Evolutionary conservation across 1,140 invertebrate species (phyloP), one percentile per base, ranked within the genome.

Genomic region (Nomia melanderi): DNA sequence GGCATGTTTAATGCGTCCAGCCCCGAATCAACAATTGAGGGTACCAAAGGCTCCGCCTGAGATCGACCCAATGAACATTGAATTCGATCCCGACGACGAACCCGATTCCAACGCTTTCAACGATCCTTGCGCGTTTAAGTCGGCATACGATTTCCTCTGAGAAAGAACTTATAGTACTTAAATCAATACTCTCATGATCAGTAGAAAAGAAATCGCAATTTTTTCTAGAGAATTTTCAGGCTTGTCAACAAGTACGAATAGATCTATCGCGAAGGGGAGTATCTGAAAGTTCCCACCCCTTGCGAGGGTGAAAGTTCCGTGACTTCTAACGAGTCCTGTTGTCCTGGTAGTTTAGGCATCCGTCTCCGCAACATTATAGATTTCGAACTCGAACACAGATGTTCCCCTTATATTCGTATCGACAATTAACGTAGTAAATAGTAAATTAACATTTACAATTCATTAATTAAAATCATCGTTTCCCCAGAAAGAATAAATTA

Each of bases 21-120:
- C 79, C n/a, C 78, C 79, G 0, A 76, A 69, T 20, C 77, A 71
- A 12, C 71, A 76, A 5, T 79, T 82, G 0, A 85, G 88, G 47
- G 54, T 81, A 29, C 67, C 78, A 11, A 65, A 63, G 82, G 20
- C 67, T 27, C 44, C 75, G 1, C 53, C 79, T 11, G 47, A 11
- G 23, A 79, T 86, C 14, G 73, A 87, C 39, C 72, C 82, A 6
- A 75, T 82, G 65, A 69, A 84, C 2, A 69, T 89, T 11, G 89
- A 91, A 85, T 90, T 79, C 60, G 88, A 91, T 56, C 88, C 88
- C 0, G 83, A 87, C 25, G 88, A 87, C 31, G 88, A 89, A 60
- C 71, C 79, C 1, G 85, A 88, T 44, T 31, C 56, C 20, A 72
- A 39, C 5, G 72, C 85, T 11, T 83, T 88, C 8, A 53, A 87